Base-by-base conservation (phyloP, 2,797 vertebrate species). In the Furcifer pardalis region DNA sequence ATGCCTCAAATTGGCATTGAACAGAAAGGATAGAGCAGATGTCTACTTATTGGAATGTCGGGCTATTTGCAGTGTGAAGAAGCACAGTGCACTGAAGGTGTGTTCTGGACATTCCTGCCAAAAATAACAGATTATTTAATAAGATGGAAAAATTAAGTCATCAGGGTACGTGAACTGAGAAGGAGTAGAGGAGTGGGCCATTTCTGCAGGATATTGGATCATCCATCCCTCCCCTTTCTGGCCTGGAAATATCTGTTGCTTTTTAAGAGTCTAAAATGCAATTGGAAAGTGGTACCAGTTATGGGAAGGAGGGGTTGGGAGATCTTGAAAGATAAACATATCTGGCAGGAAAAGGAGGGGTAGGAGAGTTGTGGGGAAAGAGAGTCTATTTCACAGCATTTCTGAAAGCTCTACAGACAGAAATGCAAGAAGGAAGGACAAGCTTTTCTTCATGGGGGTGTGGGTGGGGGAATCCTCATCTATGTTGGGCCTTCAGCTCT, bases 391-490 rank as follows among this genome's bases (percentile, higher is more conserved):
- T 89, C 86, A 82, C 0, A 1, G 9, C 81, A 86, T 91, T 91
- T 93, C 69, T 89, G 81, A 90, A 92, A 92, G 91, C 93, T 93
- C 59, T 82, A 89, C 83, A 93, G 93, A 87, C 77, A 81, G 35
- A 77, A 88, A 92, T 89, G 91, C 84, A 89, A 84, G 90, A 88
- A 89, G 90, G 88, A 80, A 91, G 82, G 88, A 86, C 84, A 71
- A 90, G 86, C 42, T 87, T 94, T 91, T 92, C 90, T 93, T 92
- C 92, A 0, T 94, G 92, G 94, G n/a, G n/a, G n/a, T n/a, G n/a
- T n/a, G n/a, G n/a, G n/a, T n/a, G n/a, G 86, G 10, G 94, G 91
- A 88, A 88, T 83, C 90, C 93, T 95, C 92, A 92, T 93, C 49
- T 8, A 86, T 23, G 65, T 84, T 1, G 91, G 93, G 90, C 80